phyloP scores from a whole-genome alignment of 2,888 invertebrate genomes.

The Brachyopa scutellaris region DNA sequence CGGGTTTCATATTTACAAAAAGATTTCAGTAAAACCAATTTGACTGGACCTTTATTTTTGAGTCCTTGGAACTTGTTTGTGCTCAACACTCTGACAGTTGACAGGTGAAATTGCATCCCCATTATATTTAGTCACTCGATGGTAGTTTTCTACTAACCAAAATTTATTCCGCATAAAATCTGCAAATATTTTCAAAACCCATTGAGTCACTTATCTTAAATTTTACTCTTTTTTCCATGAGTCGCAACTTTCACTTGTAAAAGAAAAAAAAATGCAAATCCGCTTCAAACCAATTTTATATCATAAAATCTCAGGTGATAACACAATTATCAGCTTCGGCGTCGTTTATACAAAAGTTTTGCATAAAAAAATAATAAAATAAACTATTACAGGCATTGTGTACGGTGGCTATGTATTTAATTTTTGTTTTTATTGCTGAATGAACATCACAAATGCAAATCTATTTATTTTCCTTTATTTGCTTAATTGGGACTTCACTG shows the following conservation, averaged over 20 bases:
- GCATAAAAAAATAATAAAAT: conserved; percentile 1
- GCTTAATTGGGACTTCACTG: neutral
- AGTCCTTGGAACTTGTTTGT: no score
- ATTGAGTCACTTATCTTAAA: neutral
- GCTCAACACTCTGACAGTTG: no score
- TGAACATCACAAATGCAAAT: neutral
- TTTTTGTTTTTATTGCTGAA: neutral
- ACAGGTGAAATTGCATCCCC: no score
- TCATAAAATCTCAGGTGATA: conserved; percentile 5
- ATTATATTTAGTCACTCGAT: no score
- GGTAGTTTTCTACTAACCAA: no score
- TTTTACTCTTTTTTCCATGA: neutral
- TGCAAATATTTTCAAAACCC: neutral
- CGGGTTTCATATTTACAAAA: no score
- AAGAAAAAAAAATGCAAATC: neutral
- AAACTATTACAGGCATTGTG: neutral
- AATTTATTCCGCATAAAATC: no score
- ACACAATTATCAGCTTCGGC: conserved; percentile 1
- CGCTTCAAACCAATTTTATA: neutral
- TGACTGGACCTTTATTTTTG: no score
- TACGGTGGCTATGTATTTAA: neutral
- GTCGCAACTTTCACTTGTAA: neutral
- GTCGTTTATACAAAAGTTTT: neutral
- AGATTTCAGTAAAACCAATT: no score
- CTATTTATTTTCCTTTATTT: neutral